Conservation (phyloP, 2,888 invertebrate species). For the Marasmarcha lunaedactyla region DNA sequence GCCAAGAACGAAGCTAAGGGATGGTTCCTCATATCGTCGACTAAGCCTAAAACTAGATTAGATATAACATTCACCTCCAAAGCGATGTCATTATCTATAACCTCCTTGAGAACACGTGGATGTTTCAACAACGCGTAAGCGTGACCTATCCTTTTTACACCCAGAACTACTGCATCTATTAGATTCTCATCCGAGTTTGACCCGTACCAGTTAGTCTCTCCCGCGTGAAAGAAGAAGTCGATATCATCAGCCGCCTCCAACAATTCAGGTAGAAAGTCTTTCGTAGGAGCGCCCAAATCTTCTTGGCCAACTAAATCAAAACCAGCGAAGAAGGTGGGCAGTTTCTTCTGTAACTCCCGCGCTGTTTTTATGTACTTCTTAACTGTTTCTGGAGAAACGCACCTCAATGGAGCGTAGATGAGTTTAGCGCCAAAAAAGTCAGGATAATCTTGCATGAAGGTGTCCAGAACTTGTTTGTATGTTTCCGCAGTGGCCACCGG, state of each 20-base stretch:
- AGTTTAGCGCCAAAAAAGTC: conserved; percentile 77
- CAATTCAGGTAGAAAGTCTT: conserved; percentile 69
- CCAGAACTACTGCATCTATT: conserved; percentile 79
- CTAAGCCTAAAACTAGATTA: conserved; percentile 78
- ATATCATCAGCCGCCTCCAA: conserved; percentile 54
- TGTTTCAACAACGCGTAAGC: conserved; percentile 81
- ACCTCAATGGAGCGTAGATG: conserved; percentile 76
- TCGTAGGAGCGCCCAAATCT: conserved; percentile 74
- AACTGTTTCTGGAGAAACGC: conserved; percentile 42
- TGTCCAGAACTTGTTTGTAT: conserved; percentile 66
- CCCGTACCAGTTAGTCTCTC: conserved; percentile 84
- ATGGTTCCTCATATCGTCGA: conserved; percentile 82
- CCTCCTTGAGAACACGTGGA: conserved; percentile 72
- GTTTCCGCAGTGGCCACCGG: conserved; percentile 63
- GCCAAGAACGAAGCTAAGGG: conserved; percentile 76
- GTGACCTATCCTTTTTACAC: conserved; percentile 81
- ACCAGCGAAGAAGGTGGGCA: conserved; percentile 80
- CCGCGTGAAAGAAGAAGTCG: conserved; percentile 82
- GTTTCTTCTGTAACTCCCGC: conserved; percentile 45
- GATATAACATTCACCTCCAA: conserved; percentile 85
- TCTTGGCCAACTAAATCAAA: conserved; percentile 88
- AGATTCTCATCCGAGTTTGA: conserved; percentile 77
- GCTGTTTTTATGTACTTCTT: conserved; percentile 55
- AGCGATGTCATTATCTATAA: conserved; percentile 72
- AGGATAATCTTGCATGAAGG: conserved; percentile 70